Percentiles rank a stretch among this genome's conserved stretches.
phyloP scores from a whole-genome alignment of 1,140 invertebrate species.

The Bicyclus anynana region DNA sequence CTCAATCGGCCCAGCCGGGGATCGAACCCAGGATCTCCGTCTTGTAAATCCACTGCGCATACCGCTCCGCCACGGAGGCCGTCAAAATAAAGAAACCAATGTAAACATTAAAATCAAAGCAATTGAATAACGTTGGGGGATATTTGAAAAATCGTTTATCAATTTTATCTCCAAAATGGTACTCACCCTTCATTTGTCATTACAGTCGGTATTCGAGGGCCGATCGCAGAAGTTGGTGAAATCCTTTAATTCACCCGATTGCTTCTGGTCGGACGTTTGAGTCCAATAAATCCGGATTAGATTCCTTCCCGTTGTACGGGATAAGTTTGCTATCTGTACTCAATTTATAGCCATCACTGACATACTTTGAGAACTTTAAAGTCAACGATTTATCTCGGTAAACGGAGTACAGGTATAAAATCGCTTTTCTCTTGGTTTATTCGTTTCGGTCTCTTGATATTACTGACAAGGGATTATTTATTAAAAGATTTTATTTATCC shows the following conservation, averaged over 20 bases:
- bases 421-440: neutral
- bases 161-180: neutral
- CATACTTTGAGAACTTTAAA: conserved; percentile 22
- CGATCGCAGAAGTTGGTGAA: conserved; percentile 40
- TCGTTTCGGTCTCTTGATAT: too few relatives aligned
- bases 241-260: conserved; percentile 50
- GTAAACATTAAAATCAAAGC: too few relatives aligned
- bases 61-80: too few relatives aligned
- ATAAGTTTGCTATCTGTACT: conserved; percentile 40
- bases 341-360: conserved; percentile 46
- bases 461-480: too few relatives aligned
- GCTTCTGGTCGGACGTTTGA: conserved; percentile 28
- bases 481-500: too few relatives aligned
- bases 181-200: neutral
- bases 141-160: too few relatives aligned
- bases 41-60: too few relatives aligned
- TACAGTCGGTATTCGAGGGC: conserved; percentile 23
- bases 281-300: conserved; percentile 52
- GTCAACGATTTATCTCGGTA: conserved; percentile 13
- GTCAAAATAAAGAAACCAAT: too few relatives aligned
- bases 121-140: too few relatives aligned
- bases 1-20: too few relatives aligned
- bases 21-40: too few relatives aligned
- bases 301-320: conserved; percentile 38
- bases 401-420: neutral